Base-by-base conservation (phyloP, 2,888 invertebrate species). In the Subacronicta megacephala region DNA sequence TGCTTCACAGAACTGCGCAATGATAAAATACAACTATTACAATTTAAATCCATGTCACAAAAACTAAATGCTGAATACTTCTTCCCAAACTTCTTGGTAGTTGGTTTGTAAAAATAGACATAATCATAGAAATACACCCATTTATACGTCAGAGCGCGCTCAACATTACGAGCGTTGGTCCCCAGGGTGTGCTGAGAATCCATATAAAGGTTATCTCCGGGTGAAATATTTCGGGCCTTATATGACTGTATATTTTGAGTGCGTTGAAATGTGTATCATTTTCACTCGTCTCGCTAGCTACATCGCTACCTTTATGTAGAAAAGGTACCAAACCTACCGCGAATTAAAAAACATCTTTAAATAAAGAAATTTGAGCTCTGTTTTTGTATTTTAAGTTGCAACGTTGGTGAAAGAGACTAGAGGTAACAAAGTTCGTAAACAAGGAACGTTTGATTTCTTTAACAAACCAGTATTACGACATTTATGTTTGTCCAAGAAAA, bases 41-140 rank as follows among this genome's bases (percentile, higher is more conserved):
- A 38, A 60, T 12, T 50, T 9, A 31, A 54, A 52, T 38, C 10
- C 16, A 41, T n/a, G 31, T 45, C 35, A 46, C 0, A 2, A 35
- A 37, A 37, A 62, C 36, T 38, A 55, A 66, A 49, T 61, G 16
- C 23, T 23, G 26, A 50, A 29, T 63, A 47, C 6, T 36, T 38
- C 16, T 12, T n/a, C 1, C 15, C 17, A 54, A 57, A 37, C 26
- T 36, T 54, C 5, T 35, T 20, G 33, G 44, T 42, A 43, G 23
- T 9, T 18, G 33, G 16, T 53, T 26, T 63, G 58, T 70, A 75
- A 75, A 67, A 75, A 70, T 60, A 61, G 55, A 54, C 58, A 63
- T 73, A 66, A 68, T 75, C 71, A 65, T 75, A 75, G 67, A 62
- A 73, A 75, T 75, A 63, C 37, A 9, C 16, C 61, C 68, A 66